A percentile compares a stretch with the other conserved stretches of the same genome.
Evolutionary conservation across 1,140 invertebrate genomes (phyloP).

Genomic region (Oryctes rhinoceros): DNA sequence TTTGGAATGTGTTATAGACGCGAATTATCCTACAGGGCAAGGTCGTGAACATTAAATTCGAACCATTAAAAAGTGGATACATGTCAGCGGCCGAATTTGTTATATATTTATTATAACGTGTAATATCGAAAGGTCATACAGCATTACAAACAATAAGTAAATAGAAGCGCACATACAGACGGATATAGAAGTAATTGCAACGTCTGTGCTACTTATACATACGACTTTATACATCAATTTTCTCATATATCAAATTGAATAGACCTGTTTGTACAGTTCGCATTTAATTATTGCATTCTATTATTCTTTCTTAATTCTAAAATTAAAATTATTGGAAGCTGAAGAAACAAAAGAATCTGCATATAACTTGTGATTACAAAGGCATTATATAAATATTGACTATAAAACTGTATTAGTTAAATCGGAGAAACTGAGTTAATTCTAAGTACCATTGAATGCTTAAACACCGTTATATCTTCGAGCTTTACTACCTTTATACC

Average conservation of each 20-base stretch:
- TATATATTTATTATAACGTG: conserved; percentile 26
- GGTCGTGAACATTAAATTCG: conserved; percentile 33
- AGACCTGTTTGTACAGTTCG: background rate
- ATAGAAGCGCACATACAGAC: background rate
- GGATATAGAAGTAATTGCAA: background rate
- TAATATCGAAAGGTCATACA: conserved; percentile 30
- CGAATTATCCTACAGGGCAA: conserved; percentile 29
- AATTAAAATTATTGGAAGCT: too few relatives aligned
- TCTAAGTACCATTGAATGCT: too few relatives aligned
- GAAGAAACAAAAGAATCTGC: too few relatives aligned
- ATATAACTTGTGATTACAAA: too few relatives aligned
- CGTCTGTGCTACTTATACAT: background rate
- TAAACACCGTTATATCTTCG: too few relatives aligned
- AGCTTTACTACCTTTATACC: too few relatives aligned
- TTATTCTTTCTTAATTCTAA: too few relatives aligned
- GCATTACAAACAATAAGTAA: background rate
- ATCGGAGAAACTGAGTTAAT: too few relatives aligned
- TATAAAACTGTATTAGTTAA: too few relatives aligned
- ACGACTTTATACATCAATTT: background rate
- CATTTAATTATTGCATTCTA: too few relatives aligned
- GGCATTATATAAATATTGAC: too few relatives aligned
- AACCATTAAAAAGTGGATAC: conserved; percentile 19
- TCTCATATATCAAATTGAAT: background rate
- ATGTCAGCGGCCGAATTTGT: conserved; percentile 4
- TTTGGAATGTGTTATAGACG: conserved; percentile 34